Conservation (phyloP, 2,888 invertebrate genomes). For the Platycheirus albimanus region DNA sequence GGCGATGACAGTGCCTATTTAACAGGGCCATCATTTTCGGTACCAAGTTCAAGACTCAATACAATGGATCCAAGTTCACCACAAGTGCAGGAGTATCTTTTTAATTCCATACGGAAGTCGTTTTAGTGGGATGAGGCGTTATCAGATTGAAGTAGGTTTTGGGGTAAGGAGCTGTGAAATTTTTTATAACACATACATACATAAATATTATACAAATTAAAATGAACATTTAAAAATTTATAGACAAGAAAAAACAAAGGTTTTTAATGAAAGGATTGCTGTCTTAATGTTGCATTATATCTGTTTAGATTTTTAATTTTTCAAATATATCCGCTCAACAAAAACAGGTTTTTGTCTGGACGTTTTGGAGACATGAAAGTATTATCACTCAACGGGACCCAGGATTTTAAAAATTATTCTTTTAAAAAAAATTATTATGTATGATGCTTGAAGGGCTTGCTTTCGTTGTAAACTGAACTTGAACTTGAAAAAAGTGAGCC, state of each 20-base stretch:
- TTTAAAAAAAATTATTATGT: too few relatives aligned
- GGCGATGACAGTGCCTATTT: conserved; percentile 66
- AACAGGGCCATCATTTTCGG: conserved; percentile 63
- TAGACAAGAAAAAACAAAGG: conserved; percentile 1
- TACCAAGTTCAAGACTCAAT: conserved; percentile 82
- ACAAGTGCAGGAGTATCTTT: conserved; percentile 88
- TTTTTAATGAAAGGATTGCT: conserved; percentile 41
- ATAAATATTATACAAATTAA: conserved; percentile 37
- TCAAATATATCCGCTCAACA: too few relatives aligned
- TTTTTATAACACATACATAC: conserved; percentile 55
- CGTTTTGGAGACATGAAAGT: too few relatives aligned
- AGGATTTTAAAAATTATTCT: too few relatives aligned
- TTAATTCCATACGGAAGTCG: conserved; percentile 88
- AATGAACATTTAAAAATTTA: conserved; percentile 30
- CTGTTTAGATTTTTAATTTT: too few relatives aligned
- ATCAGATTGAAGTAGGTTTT: conserved; percentile 55
- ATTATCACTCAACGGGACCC: too few relatives aligned
- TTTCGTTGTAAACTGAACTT: too few relatives aligned
- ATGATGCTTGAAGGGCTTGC: too few relatives aligned
- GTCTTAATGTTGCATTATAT: neutral
- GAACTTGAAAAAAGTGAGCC: too few relatives aligned
- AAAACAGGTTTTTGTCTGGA: too few relatives aligned
- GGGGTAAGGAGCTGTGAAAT: conserved; percentile 78
- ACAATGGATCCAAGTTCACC: conserved; percentile 85
- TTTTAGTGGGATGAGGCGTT: conserved; percentile 82